Base-by-base conservation (phyloP, 2,888 invertebrate genomes). In the Hipparchia semele region DNA sequence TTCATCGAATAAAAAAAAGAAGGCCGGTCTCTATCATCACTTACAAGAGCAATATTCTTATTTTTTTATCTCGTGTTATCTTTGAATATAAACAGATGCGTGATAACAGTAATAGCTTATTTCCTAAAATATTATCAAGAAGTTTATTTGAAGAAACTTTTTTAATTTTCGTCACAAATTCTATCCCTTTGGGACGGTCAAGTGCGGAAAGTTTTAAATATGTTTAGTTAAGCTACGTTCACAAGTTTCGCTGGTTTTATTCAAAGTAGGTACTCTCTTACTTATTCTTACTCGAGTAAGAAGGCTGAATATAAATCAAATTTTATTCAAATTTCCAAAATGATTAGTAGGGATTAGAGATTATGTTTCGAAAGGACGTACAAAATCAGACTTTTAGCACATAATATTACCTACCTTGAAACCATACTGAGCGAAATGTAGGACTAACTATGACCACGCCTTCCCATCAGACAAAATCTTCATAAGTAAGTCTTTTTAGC, bases 91-190 rank as follows among this genome's bases (percentile, higher is more conserved):
- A 13, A 46, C 5, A 64, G 23, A 45, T 66, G 23, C 45, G 39
- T 39, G 39, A 39, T 39, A 39, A 2, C 33, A 39, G 39, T 72
- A 60, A 70, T 70, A 33, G 60, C 67, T 70, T 66, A 70, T 68
- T 68, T 61, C 56, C 65, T 66, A 74, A 73, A 76, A 73, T 73
- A 73, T 73, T 71, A 68, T 74, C 56, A 64, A 53, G 65, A 56
- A 70, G 60, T 46, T 70, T 76, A 69, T 76, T 74, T 74, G 69
- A 74, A 74, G 53, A 69, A 76, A 76, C 72, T 76, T 74, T 89
- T 88, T 89, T 87, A 87, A 89, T 89, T 86, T 88, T 86, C 86
- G 85, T 85, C 80, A 79, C 82, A 81, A 87, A 84, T 84, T 82
- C 80, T 83, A 83, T 85, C 81, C 82, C 81, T 83, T 81, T 80